Conservation (phyloP, 2,113 vertebrate species). For the Phocoena phocoena region DNA sequence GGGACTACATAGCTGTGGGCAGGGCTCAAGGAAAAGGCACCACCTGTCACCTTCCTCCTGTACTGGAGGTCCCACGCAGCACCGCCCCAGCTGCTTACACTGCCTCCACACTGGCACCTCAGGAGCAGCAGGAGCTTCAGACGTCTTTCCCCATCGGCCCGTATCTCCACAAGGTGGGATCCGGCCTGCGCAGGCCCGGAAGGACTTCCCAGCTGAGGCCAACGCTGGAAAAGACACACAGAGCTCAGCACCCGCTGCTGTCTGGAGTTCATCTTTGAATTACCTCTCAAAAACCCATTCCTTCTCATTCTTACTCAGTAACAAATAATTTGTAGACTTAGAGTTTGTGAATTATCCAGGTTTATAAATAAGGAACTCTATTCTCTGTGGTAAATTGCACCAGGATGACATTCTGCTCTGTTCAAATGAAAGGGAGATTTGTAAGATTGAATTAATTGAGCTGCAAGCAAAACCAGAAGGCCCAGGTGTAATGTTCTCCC, state of each 20-base stretch:
- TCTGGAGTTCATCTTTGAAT: background rate
- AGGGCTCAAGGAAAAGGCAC: background rate
- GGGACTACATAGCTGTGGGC: background rate
- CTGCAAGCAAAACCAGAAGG: background rate
- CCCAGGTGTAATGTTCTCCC: background rate
- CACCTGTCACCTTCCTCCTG: background rate
- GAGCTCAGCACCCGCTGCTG: background rate
- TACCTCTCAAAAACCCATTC: background rate
- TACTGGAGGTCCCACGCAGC: background rate
- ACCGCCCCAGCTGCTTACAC: background rate
- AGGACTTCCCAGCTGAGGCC: background rate
- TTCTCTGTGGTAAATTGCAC: background rate
- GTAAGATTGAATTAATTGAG: background rate
- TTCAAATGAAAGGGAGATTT: constrained; percentile 31
- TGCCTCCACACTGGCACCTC: background rate
- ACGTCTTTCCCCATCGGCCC: background rate
- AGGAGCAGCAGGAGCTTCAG: background rate
- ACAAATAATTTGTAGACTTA: background rate
- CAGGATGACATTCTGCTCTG: background rate
- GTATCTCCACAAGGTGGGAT: background rate
- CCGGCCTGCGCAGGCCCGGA: background rate
- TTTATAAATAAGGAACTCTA: background rate
- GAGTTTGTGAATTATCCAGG: background rate
- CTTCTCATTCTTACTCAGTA: background rate
- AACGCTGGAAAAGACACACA: background rate